A percentile compares a stretch with the other conserved stretches of the same genome.
Conservation (phyloP, 2,113 vertebrate genomes). For the Rafetus swinhoei region DNA sequence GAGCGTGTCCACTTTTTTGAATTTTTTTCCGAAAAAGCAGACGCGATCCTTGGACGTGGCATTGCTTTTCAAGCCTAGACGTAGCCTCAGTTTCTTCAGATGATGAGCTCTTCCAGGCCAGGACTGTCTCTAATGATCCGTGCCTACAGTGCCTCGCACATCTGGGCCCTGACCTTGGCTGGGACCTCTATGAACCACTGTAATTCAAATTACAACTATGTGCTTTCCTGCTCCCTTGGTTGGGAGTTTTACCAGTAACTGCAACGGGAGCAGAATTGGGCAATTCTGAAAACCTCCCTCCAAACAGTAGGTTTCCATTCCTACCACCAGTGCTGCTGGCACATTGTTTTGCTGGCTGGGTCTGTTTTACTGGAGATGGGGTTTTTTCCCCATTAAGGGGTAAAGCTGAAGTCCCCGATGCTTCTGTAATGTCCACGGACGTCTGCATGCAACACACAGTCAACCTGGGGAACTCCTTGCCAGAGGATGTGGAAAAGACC, state of each 20-base stretch:
- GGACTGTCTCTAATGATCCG: neutral
- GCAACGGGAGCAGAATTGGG: neutral
- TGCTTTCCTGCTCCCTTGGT: neutral
- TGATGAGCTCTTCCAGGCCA: neutral
- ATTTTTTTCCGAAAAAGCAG: too few species aligned
- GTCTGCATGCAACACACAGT: too few species aligned
- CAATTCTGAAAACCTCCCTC: neutral
- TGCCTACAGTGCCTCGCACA: neutral
- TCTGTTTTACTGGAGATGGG: accelerated
- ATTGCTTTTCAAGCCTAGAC: too few species aligned
- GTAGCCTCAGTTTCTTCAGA: neutral
- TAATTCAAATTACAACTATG: neutral
- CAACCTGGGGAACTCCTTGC: too few species aligned
- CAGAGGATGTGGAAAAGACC: too few species aligned
- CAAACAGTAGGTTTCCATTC: neutral
- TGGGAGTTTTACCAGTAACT: neutral
- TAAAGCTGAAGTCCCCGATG: neutral
- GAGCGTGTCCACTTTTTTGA: too few species aligned
- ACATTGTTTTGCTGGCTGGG: neutral
- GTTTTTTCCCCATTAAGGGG: neutral
- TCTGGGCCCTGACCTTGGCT: neutral
- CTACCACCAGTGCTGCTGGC: neutral
- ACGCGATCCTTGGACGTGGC: too few species aligned
- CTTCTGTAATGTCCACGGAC: neutral
- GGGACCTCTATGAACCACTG: neutral